Evolutionary conservation across 2,888 invertebrate species (phyloP), one percentile per base, ranked within the genome.

Genomic region (Cecidostiba fungosa): DNA sequence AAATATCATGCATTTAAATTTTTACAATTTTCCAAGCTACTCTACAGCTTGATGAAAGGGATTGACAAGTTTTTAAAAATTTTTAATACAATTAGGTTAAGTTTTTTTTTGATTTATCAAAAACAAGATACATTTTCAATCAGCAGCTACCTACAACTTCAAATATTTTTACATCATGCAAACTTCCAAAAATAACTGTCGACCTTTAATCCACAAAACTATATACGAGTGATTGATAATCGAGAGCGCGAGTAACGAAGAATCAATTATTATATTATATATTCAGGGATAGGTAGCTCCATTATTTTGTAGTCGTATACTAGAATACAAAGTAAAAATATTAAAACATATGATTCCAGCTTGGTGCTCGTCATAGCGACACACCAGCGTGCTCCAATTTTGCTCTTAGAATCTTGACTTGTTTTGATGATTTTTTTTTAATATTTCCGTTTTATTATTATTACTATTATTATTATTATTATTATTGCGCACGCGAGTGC

Each of bases 161-260:
- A 12, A 66, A 26, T 66, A 26, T 66, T 66, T 73, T 43, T 47
- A 26, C 23, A 73, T 39, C 26, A 16, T 26, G 73, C 73, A 73
- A 47, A 26, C 43, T 47, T 73, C 47, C 23, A 32, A 73, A 70
- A 70, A 32, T 47, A 43, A 26, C 39, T 32, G 39, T 23, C 39
- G 14, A 47, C n/a, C 16, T 66, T 2, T 66, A 66, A 66, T 66
- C 29, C 12, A 8, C 10, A 47, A 29, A 78, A 12, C 10, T 59
- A n/a, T 59, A 59, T 59, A 47, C 23, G 23, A 66, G 16, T 72
- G 39, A 54, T 72, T 69, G n/a, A 54, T 23, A 50, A 59, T 59
- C 23, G 16, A 79, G 79, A 76, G 83, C 80, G 72, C 16, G 80
- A 86, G 83, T 86, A 83, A 77, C 66, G 72, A 80, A 86, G 83